Evolutionary conservation across 1,140 invertebrate genomes (phyloP).

Genomic region (Megathymus violae): DNA sequence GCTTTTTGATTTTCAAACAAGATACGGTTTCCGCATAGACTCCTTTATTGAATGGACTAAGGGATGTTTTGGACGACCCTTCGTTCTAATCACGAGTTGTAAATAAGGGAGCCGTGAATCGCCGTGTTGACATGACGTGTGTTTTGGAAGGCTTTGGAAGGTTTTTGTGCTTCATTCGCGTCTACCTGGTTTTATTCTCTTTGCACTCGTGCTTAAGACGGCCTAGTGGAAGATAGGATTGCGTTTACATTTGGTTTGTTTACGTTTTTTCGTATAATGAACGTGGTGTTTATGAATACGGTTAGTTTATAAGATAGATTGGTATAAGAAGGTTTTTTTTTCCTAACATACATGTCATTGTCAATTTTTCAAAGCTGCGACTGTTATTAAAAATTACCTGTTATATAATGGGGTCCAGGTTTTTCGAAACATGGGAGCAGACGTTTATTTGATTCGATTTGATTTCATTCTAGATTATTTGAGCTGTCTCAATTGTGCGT

Average conservation of each 20-base stretch:
- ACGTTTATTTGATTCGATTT: no score
- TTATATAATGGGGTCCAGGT: no score
- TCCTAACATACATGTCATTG: no score
- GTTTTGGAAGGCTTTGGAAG: constrained; percentile 23
- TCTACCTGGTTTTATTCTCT: constrained; percentile 8
- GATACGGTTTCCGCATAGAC: constrained; percentile 30
- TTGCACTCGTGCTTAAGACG: constrained; percentile 19
- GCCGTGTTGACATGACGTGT: constrained; percentile 25
- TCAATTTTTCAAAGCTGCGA: no score
- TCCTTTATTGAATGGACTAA: constrained; percentile 31
- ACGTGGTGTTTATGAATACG: no score
- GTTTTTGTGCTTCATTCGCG: constrained; percentile 25
- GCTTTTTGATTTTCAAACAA: constrained; percentile 36
- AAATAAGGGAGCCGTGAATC: constrained; percentile 31
- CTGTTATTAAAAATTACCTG: no score
- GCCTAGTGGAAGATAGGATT: constrained; percentile 2
- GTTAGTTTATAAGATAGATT: not conserved
- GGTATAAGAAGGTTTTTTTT: no score
- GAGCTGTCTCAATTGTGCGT: no score
- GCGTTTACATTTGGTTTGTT: not conserved
- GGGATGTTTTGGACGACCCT: constrained; percentile 34
- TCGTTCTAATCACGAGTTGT: constrained; percentile 36
- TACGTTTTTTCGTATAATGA: not conserved
- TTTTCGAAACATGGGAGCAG: no score
- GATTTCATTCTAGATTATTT: no score